Percentiles rank a stretch among this genome's conserved stretches.
Evolutionary conservation across 2,113 vertebrate genomes (phyloP).

Genomic region (Okapia johnstoni): DNA sequence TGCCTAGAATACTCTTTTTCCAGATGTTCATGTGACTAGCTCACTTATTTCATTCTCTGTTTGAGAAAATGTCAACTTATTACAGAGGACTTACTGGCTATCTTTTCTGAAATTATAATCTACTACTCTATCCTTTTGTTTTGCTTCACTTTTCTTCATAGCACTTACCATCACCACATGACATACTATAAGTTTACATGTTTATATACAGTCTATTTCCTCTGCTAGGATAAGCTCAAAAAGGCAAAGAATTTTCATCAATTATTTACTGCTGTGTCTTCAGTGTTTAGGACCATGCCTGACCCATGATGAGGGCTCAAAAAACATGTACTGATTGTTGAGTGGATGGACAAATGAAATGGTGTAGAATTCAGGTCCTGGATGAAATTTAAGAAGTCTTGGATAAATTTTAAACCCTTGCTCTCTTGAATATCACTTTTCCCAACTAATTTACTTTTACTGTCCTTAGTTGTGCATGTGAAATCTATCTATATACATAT

Average conservation of each 20-base stretch:
- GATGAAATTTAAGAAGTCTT: not conserved
- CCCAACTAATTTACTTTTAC: not conserved
- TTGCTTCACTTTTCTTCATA: not conserved
- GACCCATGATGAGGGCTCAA: not conserved
- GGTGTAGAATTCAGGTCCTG: not conserved
- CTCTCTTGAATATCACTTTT: not conserved
- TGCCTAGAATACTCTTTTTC: not conserved
- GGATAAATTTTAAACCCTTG: not conserved
- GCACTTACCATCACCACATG: not conserved
- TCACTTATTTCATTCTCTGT: not conserved
- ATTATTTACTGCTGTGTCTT: not conserved
- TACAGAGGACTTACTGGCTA: not conserved
- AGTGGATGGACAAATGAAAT: not conserved
- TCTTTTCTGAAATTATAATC: not conserved
- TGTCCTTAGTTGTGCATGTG: not conserved
- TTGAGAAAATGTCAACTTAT: not conserved
- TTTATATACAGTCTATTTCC: not conserved
- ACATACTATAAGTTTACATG: not conserved
- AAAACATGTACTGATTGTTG: not conserved
- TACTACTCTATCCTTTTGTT: not conserved
- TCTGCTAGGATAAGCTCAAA: not conserved
- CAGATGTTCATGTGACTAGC: not conserved
- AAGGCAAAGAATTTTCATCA: not conserved
- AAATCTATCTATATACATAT: not conserved
- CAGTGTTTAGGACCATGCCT: not conserved